Base-by-base conservation (phyloP, 2,797 vertebrate species). In the Halcyon leucocephala region DNA sequence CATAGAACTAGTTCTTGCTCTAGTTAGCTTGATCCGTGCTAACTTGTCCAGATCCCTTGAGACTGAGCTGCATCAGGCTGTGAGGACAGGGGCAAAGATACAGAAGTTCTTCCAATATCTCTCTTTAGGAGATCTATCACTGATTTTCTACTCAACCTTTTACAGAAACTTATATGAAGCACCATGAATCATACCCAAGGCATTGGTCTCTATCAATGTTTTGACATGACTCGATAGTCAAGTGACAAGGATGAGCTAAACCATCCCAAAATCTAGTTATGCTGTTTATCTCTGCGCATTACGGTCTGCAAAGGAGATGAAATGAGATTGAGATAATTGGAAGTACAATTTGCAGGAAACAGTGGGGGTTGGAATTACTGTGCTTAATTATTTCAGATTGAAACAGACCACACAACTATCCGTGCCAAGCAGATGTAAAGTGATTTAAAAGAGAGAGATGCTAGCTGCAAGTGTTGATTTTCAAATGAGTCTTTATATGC, bases 381-480 rank as follows among this genome's bases (percentile, higher is more conserved):
- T 80, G 79, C 52, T 82, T 96, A 93, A 96, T 95, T 88, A 95
- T 93, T 94, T 96, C 96, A 96, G 91, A 97, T 35, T 95, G 97
- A 95, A 97, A 87, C 71, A 95, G 90, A 96, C 93, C 96, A 94
- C 86, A 95, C 94, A 96, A 95, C 92, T 96, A 93, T 95, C 80
- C 89, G 49, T 95, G 96, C 96, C 96, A 97, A 97, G 89, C 86
- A 97, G 86, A 92, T 96, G 94, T 95, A 97, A 97, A 97, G 95
- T 97, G 96, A 97, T 95, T 94, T 96, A 95, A 97, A 97, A 89
- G 92, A 81, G 46, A 93, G 80, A 93, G 85, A 96, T 94, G 80
- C 57, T 90, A 89, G 84, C 79, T 95, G 86, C 78, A 94, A 96
- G 93, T 95, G 82, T 92, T 96, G 91, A 91, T 95, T 95, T 95